Evolutionary conservation across 2,888 invertebrate species (phyloP).

Genomic region (Idaea dimidiata): DNA sequence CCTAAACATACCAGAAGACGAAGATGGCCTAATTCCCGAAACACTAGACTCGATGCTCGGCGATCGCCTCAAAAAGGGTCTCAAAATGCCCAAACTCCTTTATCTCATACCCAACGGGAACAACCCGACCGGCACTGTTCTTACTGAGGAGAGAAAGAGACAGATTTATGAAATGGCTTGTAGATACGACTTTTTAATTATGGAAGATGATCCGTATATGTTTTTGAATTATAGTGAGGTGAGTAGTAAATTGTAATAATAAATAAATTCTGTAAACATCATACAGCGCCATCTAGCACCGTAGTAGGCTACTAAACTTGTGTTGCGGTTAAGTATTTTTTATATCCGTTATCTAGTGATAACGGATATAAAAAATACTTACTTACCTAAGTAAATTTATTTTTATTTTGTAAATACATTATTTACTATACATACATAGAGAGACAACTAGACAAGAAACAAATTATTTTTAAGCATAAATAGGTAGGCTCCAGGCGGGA

Average conservation of each 20-base stretch:
- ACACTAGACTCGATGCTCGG: conserved; percentile 80
- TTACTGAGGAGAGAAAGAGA: conserved; percentile 83
- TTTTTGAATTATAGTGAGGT: conserved; percentile 87
- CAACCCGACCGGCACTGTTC: conserved; percentile 88
- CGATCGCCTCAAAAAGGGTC: conserved; percentile 54
- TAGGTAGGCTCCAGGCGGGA: too few species aligned
- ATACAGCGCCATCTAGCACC: too few species aligned
- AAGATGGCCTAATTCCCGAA: conserved; percentile 84
- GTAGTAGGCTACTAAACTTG: too few species aligned
- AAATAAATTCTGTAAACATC: background rate
- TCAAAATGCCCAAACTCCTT: conserved; percentile 85
- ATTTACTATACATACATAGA: too few species aligned
- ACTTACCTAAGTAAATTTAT: too few species aligned
- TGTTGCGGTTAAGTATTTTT: too few species aligned
- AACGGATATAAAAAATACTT: too few species aligned
- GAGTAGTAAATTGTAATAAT: conserved; percentile 30
- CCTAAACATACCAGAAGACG: conserved; percentile 85
- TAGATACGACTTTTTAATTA: conserved; percentile 87
- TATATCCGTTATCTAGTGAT: too few species aligned
- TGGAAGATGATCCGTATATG: conserved; percentile 92
- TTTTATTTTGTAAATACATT: too few species aligned
- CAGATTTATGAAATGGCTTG: conserved; percentile 88
- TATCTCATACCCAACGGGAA: conserved; percentile 89
- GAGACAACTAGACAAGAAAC: too few species aligned
- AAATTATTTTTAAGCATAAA: too few species aligned